phyloP scores from a whole-genome alignment of 2,113 vertebrate genomes.

The Lampris megalopsis region DNA sequence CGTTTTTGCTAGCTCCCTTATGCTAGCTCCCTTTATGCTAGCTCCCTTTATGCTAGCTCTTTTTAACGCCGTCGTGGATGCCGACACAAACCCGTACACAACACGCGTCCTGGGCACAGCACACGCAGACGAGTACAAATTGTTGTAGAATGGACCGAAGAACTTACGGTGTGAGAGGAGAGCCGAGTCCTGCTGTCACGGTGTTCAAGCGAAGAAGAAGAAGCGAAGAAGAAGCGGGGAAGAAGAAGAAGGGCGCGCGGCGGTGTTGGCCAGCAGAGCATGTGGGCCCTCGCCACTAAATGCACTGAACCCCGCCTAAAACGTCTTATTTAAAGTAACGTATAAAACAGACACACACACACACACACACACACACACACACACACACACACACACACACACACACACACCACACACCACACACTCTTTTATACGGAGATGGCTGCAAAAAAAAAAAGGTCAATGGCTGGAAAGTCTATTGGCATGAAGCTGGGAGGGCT shows the following conservation, averaged over 20 bases:
- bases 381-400: background rate
- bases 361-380: background rate
- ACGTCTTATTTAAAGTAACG: constrained; percentile 76
- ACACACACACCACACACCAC: no score
- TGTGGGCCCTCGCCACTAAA: constrained; percentile 76
- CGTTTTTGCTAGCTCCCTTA: no score
- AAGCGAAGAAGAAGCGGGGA: constrained; percentile 47
- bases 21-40: no score
- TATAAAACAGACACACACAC: constrained; percentile 59
- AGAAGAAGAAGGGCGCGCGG: constrained; percentile 46
- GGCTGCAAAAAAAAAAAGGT: constrained; percentile 35
- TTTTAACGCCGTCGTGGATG: no score
- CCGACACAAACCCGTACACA: no score
- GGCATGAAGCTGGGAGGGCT: background rate
- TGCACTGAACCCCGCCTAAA: constrained; percentile 82
- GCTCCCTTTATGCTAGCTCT: no score
- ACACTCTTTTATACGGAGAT: constrained; percentile 42
- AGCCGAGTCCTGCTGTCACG: constrained; percentile 35
- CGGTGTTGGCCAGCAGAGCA: constrained; percentile 50
- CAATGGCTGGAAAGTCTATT: constrained; percentile 38
- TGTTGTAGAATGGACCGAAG: background rate
- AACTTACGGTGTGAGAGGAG: constrained; percentile 68
- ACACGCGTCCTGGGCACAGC: no score
- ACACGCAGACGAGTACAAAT: background rate
- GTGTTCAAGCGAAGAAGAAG: constrained; percentile 37